A percentile compares a stretch with the other conserved stretches of the same genome.
Conservation (phyloP, 2,113 vertebrate species). For the Melanerpes aurifrons region DNA sequence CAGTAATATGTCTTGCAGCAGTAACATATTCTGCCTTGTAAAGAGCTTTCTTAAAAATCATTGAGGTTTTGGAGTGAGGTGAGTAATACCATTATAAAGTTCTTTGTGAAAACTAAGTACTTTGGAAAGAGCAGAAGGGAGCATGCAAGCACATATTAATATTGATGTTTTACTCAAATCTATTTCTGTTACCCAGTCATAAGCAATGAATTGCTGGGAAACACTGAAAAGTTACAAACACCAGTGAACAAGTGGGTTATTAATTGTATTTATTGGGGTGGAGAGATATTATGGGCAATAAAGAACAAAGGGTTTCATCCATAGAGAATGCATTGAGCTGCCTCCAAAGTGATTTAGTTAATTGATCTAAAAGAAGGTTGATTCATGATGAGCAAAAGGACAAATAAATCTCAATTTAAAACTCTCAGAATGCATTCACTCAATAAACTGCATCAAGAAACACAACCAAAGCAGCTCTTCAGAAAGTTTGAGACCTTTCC, state of each 20-base stretch:
- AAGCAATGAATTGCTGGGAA: slow-evolving; percentile 57
- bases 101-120: slow-evolving; percentile 40
- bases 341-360: slow-evolving; percentile 74
- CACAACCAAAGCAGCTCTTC: slow-evolving; percentile 16
- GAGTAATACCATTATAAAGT: slow-evolving; percentile 40
- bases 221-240: slow-evolving; percentile 41
- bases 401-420: slow-evolving; percentile 78
- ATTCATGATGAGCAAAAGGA: slow-evolving; percentile 73
- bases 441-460: slow-evolving; percentile 45
- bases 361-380: slow-evolving; percentile 72
- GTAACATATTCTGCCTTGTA: not conserved
- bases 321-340: slow-evolving; percentile 62
- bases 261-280: slow-evolving; percentile 68
- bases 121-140: slow-evolving; percentile 48
- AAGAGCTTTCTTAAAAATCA: not conserved
- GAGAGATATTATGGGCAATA: slow-evolving; percentile 55
- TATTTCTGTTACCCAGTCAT: slow-evolving; percentile 59
- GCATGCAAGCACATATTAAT: slow-evolving; percentile 51
- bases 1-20: not conserved
- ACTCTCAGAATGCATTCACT: slow-evolving; percentile 39
- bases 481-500: slow-evolving; percentile 7
- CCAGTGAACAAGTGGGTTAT: slow-evolving; percentile 46
- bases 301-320: slow-evolving; percentile 69
- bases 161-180: slow-evolving; percentile 54
- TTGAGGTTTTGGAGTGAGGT: not conserved